Evolutionary conservation across 2,888 invertebrate species (phyloP).

Genomic region (Cerastoderma edule): DNA sequence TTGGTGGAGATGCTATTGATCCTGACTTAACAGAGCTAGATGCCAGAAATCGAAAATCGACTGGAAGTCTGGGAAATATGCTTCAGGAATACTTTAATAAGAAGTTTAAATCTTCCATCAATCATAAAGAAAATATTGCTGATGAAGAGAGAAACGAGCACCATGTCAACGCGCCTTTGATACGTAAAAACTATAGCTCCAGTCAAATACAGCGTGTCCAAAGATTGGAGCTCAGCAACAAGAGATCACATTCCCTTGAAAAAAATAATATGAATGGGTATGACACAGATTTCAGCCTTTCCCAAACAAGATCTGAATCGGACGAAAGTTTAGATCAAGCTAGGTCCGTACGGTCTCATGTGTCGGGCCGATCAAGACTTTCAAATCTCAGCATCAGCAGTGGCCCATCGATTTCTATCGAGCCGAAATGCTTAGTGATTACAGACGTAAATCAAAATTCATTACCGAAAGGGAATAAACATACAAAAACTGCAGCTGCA

Average conservation of each 20-base stretch:
- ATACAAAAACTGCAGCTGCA: not conserved
- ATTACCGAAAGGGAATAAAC: conserved; percentile 2
- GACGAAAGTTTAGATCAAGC: conserved; percentile 41
- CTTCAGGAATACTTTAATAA: conserved; percentile 28
- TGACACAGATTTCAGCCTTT: conserved; percentile 14
- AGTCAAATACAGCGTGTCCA: conserved; percentile 12
- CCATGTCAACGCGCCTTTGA: conserved; percentile 1
- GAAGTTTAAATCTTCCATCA: conserved; percentile 11
- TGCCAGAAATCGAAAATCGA: conserved; percentile 7
- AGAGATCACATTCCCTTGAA: conserved; percentile 11
- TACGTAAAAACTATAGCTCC: conserved; percentile 16
- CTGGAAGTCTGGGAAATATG: conserved; percentile 27
- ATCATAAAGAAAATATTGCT: not conserved
- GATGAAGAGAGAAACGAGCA: not conserved
- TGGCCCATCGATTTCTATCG: conserved; percentile 51
- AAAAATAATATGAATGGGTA: conserved; percentile 9
- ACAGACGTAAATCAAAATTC: conserved; percentile 22
- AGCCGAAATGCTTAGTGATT: conserved; percentile 30
- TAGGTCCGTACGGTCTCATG: conserved; percentile 46
- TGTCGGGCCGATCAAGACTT: conserved; percentile 39
- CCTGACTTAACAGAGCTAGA: no score
- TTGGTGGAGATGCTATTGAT: no score
- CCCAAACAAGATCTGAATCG: conserved; percentile 19
- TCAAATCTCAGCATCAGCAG: conserved; percentile 43
- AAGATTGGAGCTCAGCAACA: conserved; percentile 1